Conservation (phyloP, 2,113 vertebrate species). For the Serranochromis macrocephalus region DNA sequence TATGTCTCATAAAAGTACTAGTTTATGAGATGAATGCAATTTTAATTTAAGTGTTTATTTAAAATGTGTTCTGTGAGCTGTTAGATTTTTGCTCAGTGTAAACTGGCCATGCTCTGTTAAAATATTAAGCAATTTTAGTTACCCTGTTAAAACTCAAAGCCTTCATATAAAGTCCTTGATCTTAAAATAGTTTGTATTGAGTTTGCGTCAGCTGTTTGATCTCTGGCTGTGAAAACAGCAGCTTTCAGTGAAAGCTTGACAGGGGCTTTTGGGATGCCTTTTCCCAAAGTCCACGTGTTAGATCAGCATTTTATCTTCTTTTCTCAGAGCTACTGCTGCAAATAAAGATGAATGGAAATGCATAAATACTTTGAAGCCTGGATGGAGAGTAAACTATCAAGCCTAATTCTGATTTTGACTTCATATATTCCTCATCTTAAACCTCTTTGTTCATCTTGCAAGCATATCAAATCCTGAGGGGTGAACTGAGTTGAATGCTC, state of each 20-base stretch:
- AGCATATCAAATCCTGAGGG: neutral
- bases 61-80: neutral
- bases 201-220: conserved; percentile 3
- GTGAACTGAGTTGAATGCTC: neutral
- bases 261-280: neutral
- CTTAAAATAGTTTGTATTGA: neutral
- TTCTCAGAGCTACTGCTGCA: neutral
- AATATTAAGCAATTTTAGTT: neutral
- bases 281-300: neutral
- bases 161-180: conserved; percentile 9
- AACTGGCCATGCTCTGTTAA: neutral
- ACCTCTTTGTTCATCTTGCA: neutral
- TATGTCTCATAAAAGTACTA: neutral
- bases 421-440: neutral
- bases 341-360: conserved; percentile 5
- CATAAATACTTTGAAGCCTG: neutral
- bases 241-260: conserved; percentile 7
- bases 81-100: neutral
- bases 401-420: neutral
- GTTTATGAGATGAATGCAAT: neutral
- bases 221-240: conserved; percentile 5
- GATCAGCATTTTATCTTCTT: conserved; percentile 21
- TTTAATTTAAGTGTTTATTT: neutral
- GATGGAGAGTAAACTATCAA: neutral
- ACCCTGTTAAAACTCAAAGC: neutral